Evolutionary conservation across 2,797 vertebrate species (phyloP).

Genomic region (Sebastolobus alascanus): DNA sequence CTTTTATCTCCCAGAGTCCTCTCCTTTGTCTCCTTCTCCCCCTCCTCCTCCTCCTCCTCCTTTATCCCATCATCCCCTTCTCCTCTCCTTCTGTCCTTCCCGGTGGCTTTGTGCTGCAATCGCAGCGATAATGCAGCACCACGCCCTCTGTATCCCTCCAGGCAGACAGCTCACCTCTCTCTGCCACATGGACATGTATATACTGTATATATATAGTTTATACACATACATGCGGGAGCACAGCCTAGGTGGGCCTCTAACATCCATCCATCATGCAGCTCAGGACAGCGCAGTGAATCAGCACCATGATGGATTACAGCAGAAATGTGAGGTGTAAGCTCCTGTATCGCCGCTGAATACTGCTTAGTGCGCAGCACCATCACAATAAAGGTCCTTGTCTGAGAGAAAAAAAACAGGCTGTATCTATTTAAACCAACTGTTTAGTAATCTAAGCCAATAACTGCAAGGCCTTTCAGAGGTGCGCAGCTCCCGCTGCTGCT

Average conservation of each 20-base stretch:
- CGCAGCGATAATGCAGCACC: conserved; percentile 65
- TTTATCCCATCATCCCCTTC: conserved; percentile 56
- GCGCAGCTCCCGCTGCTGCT: conserved; percentile 21
- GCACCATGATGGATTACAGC: conserved; percentile 62
- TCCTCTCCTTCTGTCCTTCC: conserved; percentile 65
- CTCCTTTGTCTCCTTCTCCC: conserved; percentile 6
- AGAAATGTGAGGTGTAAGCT: conserved; percentile 57
- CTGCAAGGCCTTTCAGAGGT: conserved; percentile 46
- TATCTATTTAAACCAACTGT: conserved; percentile 61
- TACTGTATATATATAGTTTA: conserved; percentile 13
- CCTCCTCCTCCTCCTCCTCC: neutral
- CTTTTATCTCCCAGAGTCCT: conserved; percentile 33
- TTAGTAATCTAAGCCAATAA: conserved; percentile 60
- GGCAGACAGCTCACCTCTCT: conserved; percentile 47
- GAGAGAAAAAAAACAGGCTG: conserved; percentile 21
- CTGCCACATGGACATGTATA: conserved; percentile 29
- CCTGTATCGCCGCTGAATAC: conserved; percentile 44
- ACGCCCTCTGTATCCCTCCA: conserved; percentile 41
- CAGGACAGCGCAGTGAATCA: conserved; percentile 24
- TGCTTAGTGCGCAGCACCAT: conserved; percentile 48
- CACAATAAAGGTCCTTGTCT: conserved; percentile 45
- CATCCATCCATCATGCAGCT: conserved; percentile 72
- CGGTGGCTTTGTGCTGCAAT: conserved; percentile 65
- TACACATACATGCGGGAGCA: conserved; percentile 27
- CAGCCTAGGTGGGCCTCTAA: conserved; percentile 31